phyloP scores from a whole-genome alignment of 2,888 invertebrate species.

The Drepanosiphum platanoidis region DNA sequence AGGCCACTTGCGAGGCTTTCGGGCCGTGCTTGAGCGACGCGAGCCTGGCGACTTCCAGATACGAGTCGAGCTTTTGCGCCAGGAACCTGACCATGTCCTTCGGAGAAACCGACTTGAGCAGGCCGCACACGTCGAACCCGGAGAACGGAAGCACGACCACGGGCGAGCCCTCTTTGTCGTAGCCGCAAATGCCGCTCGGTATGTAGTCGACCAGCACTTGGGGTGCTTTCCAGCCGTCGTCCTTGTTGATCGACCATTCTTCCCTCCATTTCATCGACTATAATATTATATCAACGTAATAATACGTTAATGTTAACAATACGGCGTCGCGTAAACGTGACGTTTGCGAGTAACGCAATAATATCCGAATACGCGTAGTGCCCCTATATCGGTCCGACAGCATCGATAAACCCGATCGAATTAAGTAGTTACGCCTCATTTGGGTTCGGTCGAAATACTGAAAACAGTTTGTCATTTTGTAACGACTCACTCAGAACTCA shows the following conservation, averaged over 20 bases:
- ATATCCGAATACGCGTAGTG: no score
- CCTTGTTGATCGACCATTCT: slow-evolving; percentile 79
- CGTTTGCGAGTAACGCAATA: no score
- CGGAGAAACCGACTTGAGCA: slow-evolving; percentile 78
- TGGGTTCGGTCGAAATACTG: no score
- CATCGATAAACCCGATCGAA: no score
- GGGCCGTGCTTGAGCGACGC: slow-evolving; percentile 74
- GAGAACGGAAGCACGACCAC: slow-evolving; percentile 84
- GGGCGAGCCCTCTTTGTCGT: slow-evolving; percentile 86
- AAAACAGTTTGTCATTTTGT: no score
- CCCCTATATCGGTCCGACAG: no score
- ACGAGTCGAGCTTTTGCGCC: slow-evolving; percentile 66
- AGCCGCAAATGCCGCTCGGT: slow-evolving; percentile 82
- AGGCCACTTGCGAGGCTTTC: slow-evolving; percentile 75
- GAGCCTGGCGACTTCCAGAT: slow-evolving; percentile 73
- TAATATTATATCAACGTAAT: no score
- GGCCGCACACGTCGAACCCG: slow-evolving; percentile 82
- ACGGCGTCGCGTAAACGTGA: no score
- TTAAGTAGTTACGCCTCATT: no score
- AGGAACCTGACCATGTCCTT: slow-evolving; percentile 80
- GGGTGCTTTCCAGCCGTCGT: slow-evolving; percentile 78
- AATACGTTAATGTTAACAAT: no score
- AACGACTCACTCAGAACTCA: no score
- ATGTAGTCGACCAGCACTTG: slow-evolving; percentile 77
- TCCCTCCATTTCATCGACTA: slow-evolving; percentile 80